Evolutionary conservation across 2,888 invertebrate species (phyloP), one percentile per base, ranked within the genome.

Genomic region (Stenchaetothrips biformis): DNA sequence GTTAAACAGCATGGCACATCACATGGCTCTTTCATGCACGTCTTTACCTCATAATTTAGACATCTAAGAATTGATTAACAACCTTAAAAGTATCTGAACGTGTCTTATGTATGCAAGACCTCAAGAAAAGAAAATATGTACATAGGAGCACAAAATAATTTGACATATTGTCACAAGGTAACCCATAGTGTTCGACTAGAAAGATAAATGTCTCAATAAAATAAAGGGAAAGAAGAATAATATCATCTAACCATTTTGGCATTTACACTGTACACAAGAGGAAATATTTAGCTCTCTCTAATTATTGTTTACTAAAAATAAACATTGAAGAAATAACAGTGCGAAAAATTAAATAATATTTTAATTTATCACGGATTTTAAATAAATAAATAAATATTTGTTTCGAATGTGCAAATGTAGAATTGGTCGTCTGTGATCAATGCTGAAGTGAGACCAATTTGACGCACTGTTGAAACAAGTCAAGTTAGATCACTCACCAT

Each of bases 371-470:
- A 74, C 67, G 67, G 67, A 25, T 74, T 59, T 74, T 25, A 7
- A 74, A 74, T 74, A 74, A 74, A 74, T 74, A 74, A 74, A 74
- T 74, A 74, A 74, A n/a, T 74, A 21, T 74, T 74, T 74, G 67
- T 11, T 74, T 74, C 25, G 25, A 74, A 21, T 74, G 67, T 74
- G 67, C 67, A 74, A 11, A 25, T 74, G 67, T 25, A 4, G 67
- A 11, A 25, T 74, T 74, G 67, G 67, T 74, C 67, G 67, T 74
- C 67, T 25, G 67, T 13, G 59, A 59, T 59, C 18, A 59, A 59
- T 74, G 67, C 67, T 7, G 25, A 25, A 13, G 18, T 13, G 18
- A 13, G 13, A 18, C 18, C 13, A 59, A 59, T 18, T 59, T 13
- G 18, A 59, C 13, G 16, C 59, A 13, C 59, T 18, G 18, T 59